Evolutionary conservation across 2,888 invertebrate genomes (phyloP), one percentile per base, ranked within the genome.

Genomic region (Macropis europaea): DNA sequence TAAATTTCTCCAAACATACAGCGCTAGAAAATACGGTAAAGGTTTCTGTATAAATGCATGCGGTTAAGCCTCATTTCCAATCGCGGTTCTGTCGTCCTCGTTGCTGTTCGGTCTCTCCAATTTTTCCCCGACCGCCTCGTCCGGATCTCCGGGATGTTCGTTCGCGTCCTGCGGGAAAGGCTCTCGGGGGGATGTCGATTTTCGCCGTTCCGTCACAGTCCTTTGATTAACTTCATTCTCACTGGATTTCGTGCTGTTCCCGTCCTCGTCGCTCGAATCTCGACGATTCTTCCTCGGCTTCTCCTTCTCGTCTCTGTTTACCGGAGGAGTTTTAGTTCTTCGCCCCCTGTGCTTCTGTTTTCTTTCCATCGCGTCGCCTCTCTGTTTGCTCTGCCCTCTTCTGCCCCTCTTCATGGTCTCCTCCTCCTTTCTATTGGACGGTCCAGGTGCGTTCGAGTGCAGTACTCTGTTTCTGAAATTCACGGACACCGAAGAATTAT

Each of bases 121-220:
- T 3, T 9, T 17, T 13, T 38, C 68, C 4, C 38, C 50, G 13
- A 32, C 32, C 5, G 32, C 36, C 3, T n/a, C 13, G 13, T 3
- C 9, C 1, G 57, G 36, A 52, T 45, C 19, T 26, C 15, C 36
- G 0, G 32, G 19, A 9, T 30, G 3, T 1, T 17, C 36, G 7
- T 38, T 19, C 9, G 3, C 19, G 7, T 22, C 30, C 26, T 7
- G 28, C 1, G 11, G 22, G 2, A 30, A 1, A 4, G 34, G 22
- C 40, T 42, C 66, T 4, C 6, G 43, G 15, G 19, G 43, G n/a
- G 50, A 50, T 28, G 34, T 9, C n/a, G 68, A 69, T 28, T 57
- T 66, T 38, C 50, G 56, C 26, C 66, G 66, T 22, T 36, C 57
- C 9, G 19, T 17, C 30, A 28, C 17, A 7, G 28, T 13, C 9